Percentiles rank a stretch among this genome's conserved stretches.
Evolutionary conservation across 2,113 vertebrate genomes (phyloP).

Genomic region (Ginglymostoma cirratum): DNA sequence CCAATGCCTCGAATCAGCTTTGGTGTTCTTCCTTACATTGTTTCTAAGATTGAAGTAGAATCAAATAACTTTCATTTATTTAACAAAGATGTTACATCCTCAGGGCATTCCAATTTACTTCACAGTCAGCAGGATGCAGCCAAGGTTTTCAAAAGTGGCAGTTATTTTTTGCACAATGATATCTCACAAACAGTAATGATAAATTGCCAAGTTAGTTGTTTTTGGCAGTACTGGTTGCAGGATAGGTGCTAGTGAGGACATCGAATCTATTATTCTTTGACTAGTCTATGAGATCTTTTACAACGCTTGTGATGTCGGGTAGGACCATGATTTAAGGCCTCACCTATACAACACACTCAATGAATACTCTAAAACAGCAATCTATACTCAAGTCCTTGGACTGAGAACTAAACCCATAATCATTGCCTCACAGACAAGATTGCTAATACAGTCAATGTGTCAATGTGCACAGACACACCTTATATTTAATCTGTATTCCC

Average conservation of each 20-base stretch:
- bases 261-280: background rate
- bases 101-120: background rate
- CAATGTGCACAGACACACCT: too few relatives aligned
- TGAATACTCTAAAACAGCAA: background rate
- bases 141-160: background rate
- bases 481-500: too few relatives aligned
- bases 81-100: background rate
- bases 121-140: background rate
- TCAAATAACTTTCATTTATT: background rate
- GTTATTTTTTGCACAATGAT: background rate
- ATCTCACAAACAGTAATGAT: background rate
- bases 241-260: background rate
- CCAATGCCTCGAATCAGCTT: background rate
- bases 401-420: background rate
- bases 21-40: background rate
- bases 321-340: background rate
- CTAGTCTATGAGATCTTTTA: background rate
- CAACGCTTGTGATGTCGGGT: background rate
- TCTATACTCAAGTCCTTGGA: background rate
- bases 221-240: background rate
- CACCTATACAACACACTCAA: background rate
- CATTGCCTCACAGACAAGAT: background rate
- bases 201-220: background rate
- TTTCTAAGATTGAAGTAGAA: background rate
- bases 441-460: background rate